Percentiles rank a stretch among this genome's conserved stretches.
Conservation (phyloP, 1,140 invertebrate genomes). For the Cyphomyrmex costatus region DNA sequence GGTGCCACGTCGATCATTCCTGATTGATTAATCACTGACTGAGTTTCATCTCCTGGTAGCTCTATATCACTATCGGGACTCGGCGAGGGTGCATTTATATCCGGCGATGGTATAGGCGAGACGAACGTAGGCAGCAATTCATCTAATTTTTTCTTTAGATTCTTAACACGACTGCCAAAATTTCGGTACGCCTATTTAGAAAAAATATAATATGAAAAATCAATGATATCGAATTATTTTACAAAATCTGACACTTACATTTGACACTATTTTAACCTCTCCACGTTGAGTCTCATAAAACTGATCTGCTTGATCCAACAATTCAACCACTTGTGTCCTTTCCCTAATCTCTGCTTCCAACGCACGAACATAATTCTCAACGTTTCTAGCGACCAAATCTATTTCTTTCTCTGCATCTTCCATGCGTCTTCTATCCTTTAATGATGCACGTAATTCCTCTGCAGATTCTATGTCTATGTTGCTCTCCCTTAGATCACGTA, state of each 20-base stretch:
- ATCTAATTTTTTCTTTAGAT: conserved; percentile 94
- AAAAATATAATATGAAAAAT: conserved; percentile 40
- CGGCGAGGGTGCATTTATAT: conserved; percentile 94
- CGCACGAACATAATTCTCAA: conserved; percentile 93
- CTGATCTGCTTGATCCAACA: conserved; percentile 93
- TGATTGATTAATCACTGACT: conserved; percentile 79
- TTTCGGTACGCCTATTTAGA: conserved; percentile 94
- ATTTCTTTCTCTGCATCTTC: conserved; percentile 96
- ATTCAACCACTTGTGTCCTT: conserved; percentile 91
- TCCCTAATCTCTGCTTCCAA: conserved; percentile 94
- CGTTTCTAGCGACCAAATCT: conserved; percentile 92
- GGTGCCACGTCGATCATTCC: conserved; percentile 83
- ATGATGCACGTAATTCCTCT: conserved; percentile 89
- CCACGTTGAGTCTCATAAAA: conserved; percentile 96
- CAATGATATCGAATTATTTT: neutral
- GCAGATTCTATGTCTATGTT: conserved; percentile 87
- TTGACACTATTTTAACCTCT: conserved; percentile 97
- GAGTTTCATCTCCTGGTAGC: conserved; percentile 88
- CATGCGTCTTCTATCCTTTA: conserved; percentile 94
- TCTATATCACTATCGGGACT: conserved; percentile 93
- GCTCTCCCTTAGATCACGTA: conserved; percentile 82
- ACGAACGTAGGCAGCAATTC: conserved; percentile 90
- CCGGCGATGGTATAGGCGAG: conserved; percentile 91
- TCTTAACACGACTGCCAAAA: conserved; percentile 95
- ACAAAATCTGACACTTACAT: conserved; percentile 89